Evolutionary conservation across 2,113 vertebrate genomes (phyloP).

Genomic region (Okapia johnstoni): DNA sequence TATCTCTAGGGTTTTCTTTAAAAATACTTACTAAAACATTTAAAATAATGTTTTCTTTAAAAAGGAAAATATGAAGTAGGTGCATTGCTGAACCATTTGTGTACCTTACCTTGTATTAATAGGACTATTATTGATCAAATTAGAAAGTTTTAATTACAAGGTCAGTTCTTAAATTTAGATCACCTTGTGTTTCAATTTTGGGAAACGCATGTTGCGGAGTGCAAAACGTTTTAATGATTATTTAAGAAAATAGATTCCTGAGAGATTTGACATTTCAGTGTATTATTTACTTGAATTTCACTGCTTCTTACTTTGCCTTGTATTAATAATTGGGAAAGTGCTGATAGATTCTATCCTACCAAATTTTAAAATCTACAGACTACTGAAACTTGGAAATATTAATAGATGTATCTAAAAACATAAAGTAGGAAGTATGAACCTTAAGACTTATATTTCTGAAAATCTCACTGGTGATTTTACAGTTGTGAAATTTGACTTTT

Average conservation of each 20-base stretch:
- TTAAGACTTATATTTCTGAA: not conserved
- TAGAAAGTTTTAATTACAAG: not conserved
- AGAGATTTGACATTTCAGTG: not conserved
- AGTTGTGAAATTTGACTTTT: not conserved
- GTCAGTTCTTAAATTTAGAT: not conserved
- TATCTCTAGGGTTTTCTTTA: not conserved
- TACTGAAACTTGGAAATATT: not conserved
- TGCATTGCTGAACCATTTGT: not conserved
- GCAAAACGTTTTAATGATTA: conserved; percentile 14
- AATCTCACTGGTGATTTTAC: not conserved
- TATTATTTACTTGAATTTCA: not conserved
- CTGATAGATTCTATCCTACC: not conserved
- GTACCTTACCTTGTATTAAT: not conserved
- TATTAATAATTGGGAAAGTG: not conserved
- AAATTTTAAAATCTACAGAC: not conserved
- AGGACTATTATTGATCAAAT: not conserved
- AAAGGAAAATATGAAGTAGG: not conserved
- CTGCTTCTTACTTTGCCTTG: not conserved
- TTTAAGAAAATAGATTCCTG: not conserved
- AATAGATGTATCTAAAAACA: not conserved
- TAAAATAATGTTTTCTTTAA: not conserved
- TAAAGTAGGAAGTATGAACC: not conserved
- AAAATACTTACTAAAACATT: not conserved
- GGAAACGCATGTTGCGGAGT: not conserved
- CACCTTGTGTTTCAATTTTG: not conserved